Evolutionary conservation across 2,113 vertebrate genomes (phyloP), one percentile per base, ranked within the genome.

Genomic region (Aptenodytes forsteri): DNA sequence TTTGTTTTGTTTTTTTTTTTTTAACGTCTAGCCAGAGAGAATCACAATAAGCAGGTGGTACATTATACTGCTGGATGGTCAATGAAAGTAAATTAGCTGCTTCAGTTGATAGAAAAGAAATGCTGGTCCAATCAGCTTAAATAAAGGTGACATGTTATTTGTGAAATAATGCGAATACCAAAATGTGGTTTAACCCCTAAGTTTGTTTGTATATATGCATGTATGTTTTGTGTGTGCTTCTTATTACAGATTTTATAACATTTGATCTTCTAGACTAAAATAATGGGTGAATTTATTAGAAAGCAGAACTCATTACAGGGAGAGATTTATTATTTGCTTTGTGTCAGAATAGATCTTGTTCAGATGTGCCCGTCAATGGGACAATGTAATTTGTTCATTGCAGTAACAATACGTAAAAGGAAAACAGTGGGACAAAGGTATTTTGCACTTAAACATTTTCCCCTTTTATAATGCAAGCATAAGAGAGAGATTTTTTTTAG

Each of bases 1-100:
- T 58, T 18, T 2, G 14, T 36, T 52, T 50, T 20, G 22, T 83
- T 12, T 50, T 36, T 16, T 20, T 55, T 83, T 62, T 40, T 70
- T 92, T 87, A 83, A 82, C 59, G 83, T 75, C 91, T 89, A 91
- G 91, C 79, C 83, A 70, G 83, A 95, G 79, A 96, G 89, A 97
- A 96, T 96, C 86, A 83, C 96, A 98, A 97, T 97, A 98, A 98
- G 94, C 94, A 96, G 96, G 96, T 97, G 97, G 94, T 96, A 95
- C 93, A 97, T 98, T 98, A 97, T 91, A 61, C 95, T 93, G 89
- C 91, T 98, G 96, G 88, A 94, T 98, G 97, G 97, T 98, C 97
- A 98, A 98, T 98, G 97, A 97, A 96, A 98, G 97, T 98, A 97
- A 98, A 98, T 98, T 98, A 98, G 94, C 95, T 98, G 97, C 95